Base-by-base conservation (phyloP, 2,113 vertebrate species). In the Lampris incognitus region DNA sequence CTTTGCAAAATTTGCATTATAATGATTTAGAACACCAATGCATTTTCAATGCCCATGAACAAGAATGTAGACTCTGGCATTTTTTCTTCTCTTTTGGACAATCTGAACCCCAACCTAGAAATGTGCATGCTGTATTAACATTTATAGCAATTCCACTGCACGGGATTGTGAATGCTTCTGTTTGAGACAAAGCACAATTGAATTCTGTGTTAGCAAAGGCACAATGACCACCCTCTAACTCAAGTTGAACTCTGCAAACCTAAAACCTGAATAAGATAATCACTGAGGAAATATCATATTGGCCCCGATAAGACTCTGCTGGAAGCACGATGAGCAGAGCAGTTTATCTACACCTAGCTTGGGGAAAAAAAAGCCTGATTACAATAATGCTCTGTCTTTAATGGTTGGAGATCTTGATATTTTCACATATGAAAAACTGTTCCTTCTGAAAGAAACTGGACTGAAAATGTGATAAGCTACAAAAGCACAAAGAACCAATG, bases 1-100 rank as follows among this genome's bases (percentile, higher is more conserved):
- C 89, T 89, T 89, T 89, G 89, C 81, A 86, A 78, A 90, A 92
- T 92, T 91, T 91, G 89, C 87, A 91, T 91, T 89, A 91, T 78
- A 91, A 91, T 92, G 89, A 91, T 90, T 91, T 84, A 86, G 85
- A 90, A 87, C 73, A 78, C 82, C 83, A 81, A 87, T 87, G 91
- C 81, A 91, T 89, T 91, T 92, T 90, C 88, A 91, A 91, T 93
- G 90, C 86, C 89, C 84, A 89, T 84, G 88, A 93, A 85, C 84
- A 91, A 85, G 81, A 84, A 74, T 81, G 73, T 67, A 82, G 40
- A 70, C 79, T 76, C 72, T 82, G 66, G 54, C 39, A 48, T 77
- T 73, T 37, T 2, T 24, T 24, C 0, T 24, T 24, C 24, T 24
- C 24, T 24, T 24, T 40, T 64, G 74, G 68, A 78, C 58, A 87